Conservation (phyloP, 1,140 invertebrate genomes). For the Nebria ingens region DNA sequence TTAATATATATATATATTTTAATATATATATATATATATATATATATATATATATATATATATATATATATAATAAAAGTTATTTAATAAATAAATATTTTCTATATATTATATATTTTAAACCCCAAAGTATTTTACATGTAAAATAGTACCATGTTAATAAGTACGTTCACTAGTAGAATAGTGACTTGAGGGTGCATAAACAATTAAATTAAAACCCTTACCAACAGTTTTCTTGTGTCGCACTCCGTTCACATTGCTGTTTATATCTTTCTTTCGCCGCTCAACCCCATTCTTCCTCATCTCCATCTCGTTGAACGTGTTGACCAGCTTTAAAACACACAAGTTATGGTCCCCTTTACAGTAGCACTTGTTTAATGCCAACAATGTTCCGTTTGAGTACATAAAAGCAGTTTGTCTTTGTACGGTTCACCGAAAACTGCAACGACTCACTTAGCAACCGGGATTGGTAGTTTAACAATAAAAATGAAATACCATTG, state of each 20-base stretch:
- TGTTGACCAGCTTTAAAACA: background rate
- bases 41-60: background rate
- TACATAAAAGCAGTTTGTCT: slow-evolving; percentile 2
- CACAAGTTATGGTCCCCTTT: background rate
- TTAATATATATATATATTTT: background rate
- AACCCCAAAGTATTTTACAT: too few species aligned
- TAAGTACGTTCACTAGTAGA: too few species aligned
- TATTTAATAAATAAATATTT: too few species aligned
- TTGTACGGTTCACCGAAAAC: background rate
- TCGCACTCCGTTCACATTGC: background rate
- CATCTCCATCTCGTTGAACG: background rate
- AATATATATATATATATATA: background rate
- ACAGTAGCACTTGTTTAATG: background rate
- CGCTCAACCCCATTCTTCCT: background rate
- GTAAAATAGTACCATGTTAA: too few species aligned
- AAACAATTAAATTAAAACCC: too few species aligned
- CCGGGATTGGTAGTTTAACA: too few species aligned
- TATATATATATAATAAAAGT: background rate
- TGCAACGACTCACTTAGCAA: background rate
- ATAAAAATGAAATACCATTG: too few species aligned
- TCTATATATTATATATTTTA: too few species aligned
- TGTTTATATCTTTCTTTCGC: slow-evolving; percentile 2
- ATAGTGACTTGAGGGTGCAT: too few species aligned
- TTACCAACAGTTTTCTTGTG: slow-evolving; percentile 6
- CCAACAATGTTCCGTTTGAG: background rate